Base-by-base conservation (phyloP, 2,888 invertebrate genomes). In the Sphaerophoria rueppellii region DNA sequence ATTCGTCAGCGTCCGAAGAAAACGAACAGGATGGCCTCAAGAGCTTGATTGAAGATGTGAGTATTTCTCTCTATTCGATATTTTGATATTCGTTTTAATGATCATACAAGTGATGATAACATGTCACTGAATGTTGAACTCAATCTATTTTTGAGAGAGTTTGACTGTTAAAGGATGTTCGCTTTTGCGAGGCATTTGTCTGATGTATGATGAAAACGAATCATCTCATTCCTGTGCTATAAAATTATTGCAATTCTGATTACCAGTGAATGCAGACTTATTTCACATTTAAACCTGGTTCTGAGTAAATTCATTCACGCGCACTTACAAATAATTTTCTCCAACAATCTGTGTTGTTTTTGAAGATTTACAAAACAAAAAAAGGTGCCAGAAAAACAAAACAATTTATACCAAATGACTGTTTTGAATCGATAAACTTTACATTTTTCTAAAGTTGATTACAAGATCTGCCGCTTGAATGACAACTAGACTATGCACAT, bases 1-100 rank as follows among this genome's bases (percentile, higher is more conserved):
- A 90, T 89, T 88, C 89, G 4, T 88, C 89, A 16, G 82, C 86
- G 7, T 88, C 89, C 6, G 90, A 89, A 4, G 76, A 88, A n/a
- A 89, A 89, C 81, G 93, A 93, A 65, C 89, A 90, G 52, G 91
- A 93, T 65, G 94, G 94, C 46, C 91, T 95, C 1, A 94, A 94
- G 88, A 93, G 94, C 78, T 90, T 95, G 14, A 88, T 95, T 32
- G 93, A 94, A 89, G 91, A 91, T 87, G 93, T 93, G 89, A 91
- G 91, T 90, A 90, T 4, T 54, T 16, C 9, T 57, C 11, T 35
- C 0, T 4, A 6, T 9, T 9, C 7, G 48, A n/a, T 43, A 24
- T 16, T 72, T 5, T 37, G 14, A 32, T 63, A 0, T 32, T 60
- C 16, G 54, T 55, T 48, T 4, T n/a, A n/a, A 0, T 16, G 35